Evolutionary conservation across 2,113 vertebrate genomes (phyloP).

Genomic region (Macrotus californicus): DNA sequence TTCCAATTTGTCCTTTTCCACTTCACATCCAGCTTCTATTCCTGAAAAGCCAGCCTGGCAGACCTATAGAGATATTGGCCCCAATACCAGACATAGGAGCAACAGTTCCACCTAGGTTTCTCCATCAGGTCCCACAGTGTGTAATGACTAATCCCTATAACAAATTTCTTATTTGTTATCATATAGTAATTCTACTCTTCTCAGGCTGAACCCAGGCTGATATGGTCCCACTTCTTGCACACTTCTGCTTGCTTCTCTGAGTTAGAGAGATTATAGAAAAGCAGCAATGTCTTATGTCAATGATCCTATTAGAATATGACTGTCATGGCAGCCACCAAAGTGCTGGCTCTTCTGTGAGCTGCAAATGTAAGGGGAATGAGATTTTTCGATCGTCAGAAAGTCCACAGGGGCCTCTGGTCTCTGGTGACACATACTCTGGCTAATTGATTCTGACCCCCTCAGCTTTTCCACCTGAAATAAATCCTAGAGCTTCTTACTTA

Average conservation of each 20-base stretch:
- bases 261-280: background rate
- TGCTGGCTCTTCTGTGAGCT: background rate
- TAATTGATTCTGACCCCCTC: background rate
- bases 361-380: background rate
- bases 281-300: background rate
- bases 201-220: background rate
- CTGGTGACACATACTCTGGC: background rate
- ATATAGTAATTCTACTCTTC: background rate
- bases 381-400: background rate
- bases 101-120: background rate
- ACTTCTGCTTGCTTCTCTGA: conserved; percentile 3
- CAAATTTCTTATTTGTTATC: background rate
- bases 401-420: background rate
- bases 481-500: conserved; percentile 11
- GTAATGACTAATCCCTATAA: background rate
- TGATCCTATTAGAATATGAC: background rate
- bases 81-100: background rate
- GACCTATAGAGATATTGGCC: background rate
- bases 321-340: background rate
- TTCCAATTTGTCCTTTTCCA: background rate
- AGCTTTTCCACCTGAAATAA: background rate
- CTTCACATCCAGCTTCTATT: background rate
- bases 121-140: background rate
- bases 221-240: background rate
- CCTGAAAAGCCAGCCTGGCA: background rate